phyloP scores from a whole-genome alignment of 1,140 invertebrate genomes.

The Zaprionus vittiger region DNA sequence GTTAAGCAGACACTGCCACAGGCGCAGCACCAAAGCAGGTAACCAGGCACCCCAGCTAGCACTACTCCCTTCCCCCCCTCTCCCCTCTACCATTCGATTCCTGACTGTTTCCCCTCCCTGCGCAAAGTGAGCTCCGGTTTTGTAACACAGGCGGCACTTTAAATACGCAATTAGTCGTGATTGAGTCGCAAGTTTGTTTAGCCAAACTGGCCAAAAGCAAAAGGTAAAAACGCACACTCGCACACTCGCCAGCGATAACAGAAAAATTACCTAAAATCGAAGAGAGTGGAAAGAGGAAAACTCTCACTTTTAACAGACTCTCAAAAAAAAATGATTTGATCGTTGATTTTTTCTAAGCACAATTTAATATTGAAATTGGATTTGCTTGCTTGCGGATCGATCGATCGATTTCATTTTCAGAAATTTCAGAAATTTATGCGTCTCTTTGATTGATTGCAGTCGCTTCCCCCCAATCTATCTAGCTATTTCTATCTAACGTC shows the following conservation, averaged over 20 bases:
- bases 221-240: slow-evolving; percentile 31
- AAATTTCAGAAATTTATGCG: slow-evolving; percentile 44
- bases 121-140: slow-evolving; percentile 57
- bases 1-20: slow-evolving; percentile 56
- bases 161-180: slow-evolving; percentile 82
- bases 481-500: slow-evolving; percentile 13
- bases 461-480: slow-evolving; percentile 14
- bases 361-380: slow-evolving; percentile 49
- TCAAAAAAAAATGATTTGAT: slow-evolving; percentile 19
- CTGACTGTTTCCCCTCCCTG: neutral
- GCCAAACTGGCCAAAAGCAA: slow-evolving; percentile 36
- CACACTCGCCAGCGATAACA: slow-evolving; percentile 36
- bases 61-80: no score
- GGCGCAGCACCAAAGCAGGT: slow-evolving; percentile 11
- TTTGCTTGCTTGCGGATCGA: slow-evolving; percentile 9
- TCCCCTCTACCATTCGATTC: neutral
- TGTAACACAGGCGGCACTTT: slow-evolving; percentile 79
- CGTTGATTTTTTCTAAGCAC: slow-evolving; percentile 41
- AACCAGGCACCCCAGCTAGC: neutral
- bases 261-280: slow-evolving; percentile 48
- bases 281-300: slow-evolving; percentile 53
- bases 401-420: slow-evolving; percentile 41
- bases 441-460: slow-evolving; percentile 73
- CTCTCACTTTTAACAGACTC: slow-evolving; percentile 74
- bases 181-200: slow-evolving; percentile 81